Conservation (phyloP, 1,140 invertebrate genomes). For the Cotesia vestalis region DNA sequence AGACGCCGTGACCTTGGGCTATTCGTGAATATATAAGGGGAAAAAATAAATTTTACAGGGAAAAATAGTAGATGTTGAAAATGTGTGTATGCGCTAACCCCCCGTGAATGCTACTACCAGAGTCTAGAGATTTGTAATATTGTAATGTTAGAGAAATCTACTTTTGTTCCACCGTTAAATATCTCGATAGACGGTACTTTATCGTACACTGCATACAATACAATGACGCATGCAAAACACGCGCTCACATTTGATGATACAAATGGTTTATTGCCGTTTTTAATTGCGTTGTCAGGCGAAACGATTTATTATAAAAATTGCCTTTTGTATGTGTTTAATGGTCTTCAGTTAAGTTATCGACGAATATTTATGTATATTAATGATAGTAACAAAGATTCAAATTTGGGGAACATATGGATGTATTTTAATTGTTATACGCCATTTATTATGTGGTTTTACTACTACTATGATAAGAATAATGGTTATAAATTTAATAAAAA, state of each 20-base stretch:
- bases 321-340: slow-evolving; percentile 36
- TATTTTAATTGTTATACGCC: slow-evolving; percentile 33
- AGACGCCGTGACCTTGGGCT: slow-evolving; percentile 55
- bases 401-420: slow-evolving; percentile 16
- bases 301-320: slow-evolving; percentile 19
- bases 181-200: not conserved
- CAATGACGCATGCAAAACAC: slow-evolving; percentile 60
- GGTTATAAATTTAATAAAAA: no score
- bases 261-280: slow-evolving; percentile 52
- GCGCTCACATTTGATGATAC: slow-evolving; percentile 40
- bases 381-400: not conserved
- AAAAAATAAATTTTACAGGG: slow-evolving; percentile 51
- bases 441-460: not conserved
- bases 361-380: not conserved
- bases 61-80: slow-evolving; percentile 45
- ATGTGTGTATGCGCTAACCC: slow-evolving; percentile 34
- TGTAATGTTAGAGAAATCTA: no score
- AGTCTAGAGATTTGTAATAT: slow-evolving; percentile 17
- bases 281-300: slow-evolving; percentile 52
- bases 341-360: slow-evolving; percentile 12
- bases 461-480: not conserved
- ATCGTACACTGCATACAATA: slow-evolving; percentile 30
- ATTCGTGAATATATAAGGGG: slow-evolving; percentile 32
- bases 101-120: slow-evolving; percentile 8
- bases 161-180: no score